Evolutionary conservation across 2,113 vertebrate species (phyloP).

Genomic region (Dicrurus megarhynchus): DNA sequence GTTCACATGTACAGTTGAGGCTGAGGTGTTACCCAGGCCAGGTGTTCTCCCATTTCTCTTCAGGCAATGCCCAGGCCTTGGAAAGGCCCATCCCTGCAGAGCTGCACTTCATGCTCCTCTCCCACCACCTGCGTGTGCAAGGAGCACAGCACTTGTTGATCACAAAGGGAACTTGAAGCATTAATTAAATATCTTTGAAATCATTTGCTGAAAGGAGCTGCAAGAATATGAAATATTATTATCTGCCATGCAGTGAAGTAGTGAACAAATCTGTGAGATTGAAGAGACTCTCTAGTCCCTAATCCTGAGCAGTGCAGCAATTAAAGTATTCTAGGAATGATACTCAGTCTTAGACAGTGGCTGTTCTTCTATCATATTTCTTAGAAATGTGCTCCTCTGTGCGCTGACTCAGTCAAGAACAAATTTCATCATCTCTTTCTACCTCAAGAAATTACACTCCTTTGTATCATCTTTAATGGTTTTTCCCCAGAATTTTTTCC

Average conservation of each 20-base stretch:
- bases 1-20: neutral
- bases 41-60: neutral
- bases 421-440: conserved; percentile 22
- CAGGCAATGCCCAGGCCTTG: neutral
- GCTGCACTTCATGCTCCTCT: neutral
- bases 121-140: neutral
- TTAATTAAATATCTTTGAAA: neutral
- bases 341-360: neutral
- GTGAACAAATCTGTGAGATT: neutral
- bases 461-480: neutral
- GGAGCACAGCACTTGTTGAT: neutral
- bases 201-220: neutral
- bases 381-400: conserved; percentile 10
- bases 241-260: neutral
- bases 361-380: neutral
- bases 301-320: neutral
- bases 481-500: neutral
- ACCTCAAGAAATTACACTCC: neutral
- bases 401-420: neutral
- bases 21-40: neutral
- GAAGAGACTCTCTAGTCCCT: neutral
- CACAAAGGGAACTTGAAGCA: neutral
- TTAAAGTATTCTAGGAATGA: neutral
- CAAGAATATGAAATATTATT: neutral
- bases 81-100: neutral